Evolutionary conservation across 1,140 invertebrate species (phyloP), one percentile per base, ranked within the genome.

Genomic region (Pteromalus puparum): DNA sequence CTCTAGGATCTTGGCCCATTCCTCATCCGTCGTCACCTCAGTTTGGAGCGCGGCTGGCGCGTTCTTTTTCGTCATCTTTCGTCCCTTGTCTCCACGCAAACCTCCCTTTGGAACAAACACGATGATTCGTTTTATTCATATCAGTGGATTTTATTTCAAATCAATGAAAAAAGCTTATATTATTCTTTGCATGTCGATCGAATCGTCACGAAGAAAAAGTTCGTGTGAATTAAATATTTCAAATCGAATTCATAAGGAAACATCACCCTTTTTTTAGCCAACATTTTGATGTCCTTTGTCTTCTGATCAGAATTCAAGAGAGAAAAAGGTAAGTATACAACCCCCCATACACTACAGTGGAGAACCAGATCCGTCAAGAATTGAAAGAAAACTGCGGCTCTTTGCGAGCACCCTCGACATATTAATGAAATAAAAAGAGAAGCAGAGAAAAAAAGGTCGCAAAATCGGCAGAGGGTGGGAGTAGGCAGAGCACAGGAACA

Each of bases 21-120:
- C 97, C 84, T 98, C 97, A 86, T 98, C 96, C n/a, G 93, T 97
- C 85, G 93, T 94, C n/a, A 97, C 94, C 90, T 98, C 97, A 6
- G 95, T 94, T 91, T 97, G 97, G 15, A 97, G 92, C 86, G 96
- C 96, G 42, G 96, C 94, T 77, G 95, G 95, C 67, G 94, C 94
- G 42, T 95, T 95, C 90, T 97, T 97, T 91, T 97, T 97, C 5
- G 92, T 93, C 94, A 93, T 93, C 86, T 90, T 92, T 38, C 89
- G 78, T 0, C 85, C 34, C 28, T 86, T 88, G 1, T 72, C 86
- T n/a, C 26, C 34, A n/a, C 72, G 88, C 76, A 21, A 84, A 88
- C 74, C 89, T 81, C 42, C 90, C 89, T 85, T 89, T 89, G 90
- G 91, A 70, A 34, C 68, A 79, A 48, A 75, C 75, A 67, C 84